A percentile compares a stretch with the other conserved stretches of the same genome.
Evolutionary conservation across 2,113 vertebrate species (phyloP).

Genomic region (Campylomormyrus tamandua): DNA sequence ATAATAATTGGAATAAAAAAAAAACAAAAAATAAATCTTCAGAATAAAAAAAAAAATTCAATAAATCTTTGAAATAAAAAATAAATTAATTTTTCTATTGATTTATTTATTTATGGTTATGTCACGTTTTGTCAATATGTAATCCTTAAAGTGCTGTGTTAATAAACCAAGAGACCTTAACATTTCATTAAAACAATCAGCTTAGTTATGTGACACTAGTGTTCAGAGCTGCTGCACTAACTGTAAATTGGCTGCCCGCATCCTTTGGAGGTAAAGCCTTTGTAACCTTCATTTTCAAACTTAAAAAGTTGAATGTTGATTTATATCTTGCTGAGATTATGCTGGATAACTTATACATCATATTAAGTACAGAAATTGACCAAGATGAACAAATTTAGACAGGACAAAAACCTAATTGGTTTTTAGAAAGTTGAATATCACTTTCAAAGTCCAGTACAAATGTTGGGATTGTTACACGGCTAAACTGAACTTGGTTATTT

Average conservation of each 20-base stretch:
- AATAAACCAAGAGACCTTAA: neutral
- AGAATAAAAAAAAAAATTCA: no score
- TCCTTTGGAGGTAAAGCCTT: neutral
- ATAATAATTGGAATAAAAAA: no score
- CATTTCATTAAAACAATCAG: neutral
- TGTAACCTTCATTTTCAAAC: neutral
- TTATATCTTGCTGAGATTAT: neutral
- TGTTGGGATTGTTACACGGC: neutral
- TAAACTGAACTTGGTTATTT: neutral
- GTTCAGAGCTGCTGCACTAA: neutral
- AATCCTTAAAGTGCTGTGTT: neutral
- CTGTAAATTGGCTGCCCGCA: neutral
- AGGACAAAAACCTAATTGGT: neutral
- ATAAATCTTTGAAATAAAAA: no score
- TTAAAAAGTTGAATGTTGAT: neutral
- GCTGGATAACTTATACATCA: neutral
- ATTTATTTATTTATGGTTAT: no score
- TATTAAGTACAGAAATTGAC: neutral
- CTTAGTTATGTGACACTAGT: neutral
- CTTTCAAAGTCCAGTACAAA: neutral
- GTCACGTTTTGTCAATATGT: neutral
- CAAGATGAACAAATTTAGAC: neutral
- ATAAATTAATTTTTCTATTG: no score
- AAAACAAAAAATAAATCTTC: no score
- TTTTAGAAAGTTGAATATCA: neutral